Evolutionary conservation across 2,888 invertebrate species (phyloP).

Genomic region (Trichopria drosophilae): DNA sequence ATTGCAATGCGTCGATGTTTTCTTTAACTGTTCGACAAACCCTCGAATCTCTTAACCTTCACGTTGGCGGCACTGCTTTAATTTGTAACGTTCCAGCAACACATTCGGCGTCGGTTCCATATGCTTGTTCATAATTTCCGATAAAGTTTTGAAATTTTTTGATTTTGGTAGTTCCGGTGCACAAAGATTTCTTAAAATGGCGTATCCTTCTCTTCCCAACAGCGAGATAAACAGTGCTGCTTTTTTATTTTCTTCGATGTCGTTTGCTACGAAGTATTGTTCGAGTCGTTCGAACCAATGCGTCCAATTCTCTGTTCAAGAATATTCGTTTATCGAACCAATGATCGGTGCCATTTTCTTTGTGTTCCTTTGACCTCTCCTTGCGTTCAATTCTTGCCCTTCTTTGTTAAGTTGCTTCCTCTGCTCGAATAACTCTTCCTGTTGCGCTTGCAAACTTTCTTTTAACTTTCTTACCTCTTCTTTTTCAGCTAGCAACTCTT

Average conservation of each 20-base stretch:
- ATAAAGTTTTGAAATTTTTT: neutral
- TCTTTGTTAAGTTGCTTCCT: too few species aligned
- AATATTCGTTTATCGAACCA: neutral
- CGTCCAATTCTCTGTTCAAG: neutral
- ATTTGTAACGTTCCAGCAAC: neutral
- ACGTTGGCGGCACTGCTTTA: neutral
- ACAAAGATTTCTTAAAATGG: neutral
- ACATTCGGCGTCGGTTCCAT: neutral
- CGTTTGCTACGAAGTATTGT: neutral
- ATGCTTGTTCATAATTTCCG: neutral
- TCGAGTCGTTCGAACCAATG: conserved; percentile 1
- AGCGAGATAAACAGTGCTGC: neutral
- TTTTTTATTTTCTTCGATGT: neutral
- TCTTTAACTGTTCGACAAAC: neutral
- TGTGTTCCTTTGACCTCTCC: too few species aligned
- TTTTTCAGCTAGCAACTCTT: too few species aligned
- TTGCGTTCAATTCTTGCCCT: too few species aligned
- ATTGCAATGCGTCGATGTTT: too few species aligned
- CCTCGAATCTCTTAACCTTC: neutral
- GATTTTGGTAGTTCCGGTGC: neutral
- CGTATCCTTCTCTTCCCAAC: neutral
- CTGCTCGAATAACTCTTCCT: too few species aligned
- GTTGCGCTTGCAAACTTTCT: too few species aligned
- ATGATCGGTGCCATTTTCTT: too few species aligned
- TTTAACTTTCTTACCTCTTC: too few species aligned